Conservation (phyloP, 2,113 vertebrate species). For the Sinocyclocheilus maitianheensis region DNA sequence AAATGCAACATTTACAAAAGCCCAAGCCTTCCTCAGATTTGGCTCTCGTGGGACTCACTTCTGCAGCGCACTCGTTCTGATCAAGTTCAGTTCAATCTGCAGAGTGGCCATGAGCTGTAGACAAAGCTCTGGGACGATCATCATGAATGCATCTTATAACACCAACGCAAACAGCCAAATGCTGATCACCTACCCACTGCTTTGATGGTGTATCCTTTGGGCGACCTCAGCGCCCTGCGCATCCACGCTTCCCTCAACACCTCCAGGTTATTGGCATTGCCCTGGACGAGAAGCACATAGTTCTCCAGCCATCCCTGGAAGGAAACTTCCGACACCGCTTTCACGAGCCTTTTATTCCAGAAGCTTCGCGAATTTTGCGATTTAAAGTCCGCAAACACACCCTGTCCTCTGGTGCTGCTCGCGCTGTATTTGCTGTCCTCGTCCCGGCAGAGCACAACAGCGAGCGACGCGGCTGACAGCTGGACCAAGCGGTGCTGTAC, state of each 20-base stretch:
- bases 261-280: conserved; percentile 80
- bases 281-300: conserved; percentile 84
- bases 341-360: conserved; percentile 84
- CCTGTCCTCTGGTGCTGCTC: conserved; percentile 60
- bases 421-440: conserved; percentile 60
- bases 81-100: not conserved
- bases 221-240: conserved; percentile 83
- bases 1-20: not conserved
- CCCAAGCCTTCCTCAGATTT: not conserved
- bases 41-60: not conserved
- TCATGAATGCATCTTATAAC: no score
- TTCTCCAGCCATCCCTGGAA: conserved; percentile 88
- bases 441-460: conserved; percentile 78
- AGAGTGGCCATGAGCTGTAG: not conserved
- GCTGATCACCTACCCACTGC: conserved; percentile 81
- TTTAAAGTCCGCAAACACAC: conserved; percentile 81
- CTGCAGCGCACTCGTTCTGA: not conserved
- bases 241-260: conserved; percentile 88
- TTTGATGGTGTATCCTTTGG: conserved; percentile 81
- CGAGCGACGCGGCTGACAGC: conserved; percentile 81
- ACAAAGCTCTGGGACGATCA: not conserved
- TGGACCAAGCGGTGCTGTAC: conserved; percentile 75
- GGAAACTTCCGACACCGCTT: conserved; percentile 78
- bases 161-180: not conserved
- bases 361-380: conserved; percentile 80